Conservation (phyloP, 2,888 invertebrate genomes). For the Aphidoletes aphidimyza region DNA sequence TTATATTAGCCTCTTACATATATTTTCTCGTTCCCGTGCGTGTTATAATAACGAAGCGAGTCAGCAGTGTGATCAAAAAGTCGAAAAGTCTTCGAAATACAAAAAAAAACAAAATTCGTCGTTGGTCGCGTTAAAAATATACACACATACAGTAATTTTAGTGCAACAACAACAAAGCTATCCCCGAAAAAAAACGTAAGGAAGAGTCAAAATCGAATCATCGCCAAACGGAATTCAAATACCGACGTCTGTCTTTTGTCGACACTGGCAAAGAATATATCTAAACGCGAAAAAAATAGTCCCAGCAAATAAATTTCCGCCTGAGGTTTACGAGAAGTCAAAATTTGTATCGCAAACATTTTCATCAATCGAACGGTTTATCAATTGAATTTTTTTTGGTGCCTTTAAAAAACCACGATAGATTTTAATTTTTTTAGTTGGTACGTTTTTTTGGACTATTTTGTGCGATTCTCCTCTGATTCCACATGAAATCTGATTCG, state of each 20-base stretch:
- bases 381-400: constrained; percentile 2
- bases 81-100: constrained; percentile 17
- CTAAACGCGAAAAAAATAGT: not conserved
- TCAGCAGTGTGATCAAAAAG: constrained; percentile 21
- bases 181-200: not conserved
- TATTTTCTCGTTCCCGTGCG: not conserved
- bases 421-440: too few relatives aligned
- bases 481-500: too few relatives aligned
- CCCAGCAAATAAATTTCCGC: constrained; percentile 14
- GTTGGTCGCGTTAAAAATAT: constrained; percentile 50
- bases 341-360: not conserved
- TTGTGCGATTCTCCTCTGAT: too few relatives aligned
- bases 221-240: constrained; percentile 50
- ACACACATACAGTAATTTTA: constrained; percentile 36
- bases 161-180: constrained; percentile 29
- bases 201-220: constrained; percentile 26
- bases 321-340: not conserved
- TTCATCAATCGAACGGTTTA: not conserved
- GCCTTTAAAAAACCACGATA: not conserved
- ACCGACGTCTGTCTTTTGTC: constrained; percentile 53
- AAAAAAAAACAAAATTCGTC: not conserved
- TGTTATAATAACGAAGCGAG: constrained; percentile 35
- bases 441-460: too few relatives aligned
- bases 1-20: constrained; percentile 34
- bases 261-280: constrained; percentile 48